Evolutionary conservation across 2,888 invertebrate genomes (phyloP).

Genomic region (Orthosia incerta): DNA sequence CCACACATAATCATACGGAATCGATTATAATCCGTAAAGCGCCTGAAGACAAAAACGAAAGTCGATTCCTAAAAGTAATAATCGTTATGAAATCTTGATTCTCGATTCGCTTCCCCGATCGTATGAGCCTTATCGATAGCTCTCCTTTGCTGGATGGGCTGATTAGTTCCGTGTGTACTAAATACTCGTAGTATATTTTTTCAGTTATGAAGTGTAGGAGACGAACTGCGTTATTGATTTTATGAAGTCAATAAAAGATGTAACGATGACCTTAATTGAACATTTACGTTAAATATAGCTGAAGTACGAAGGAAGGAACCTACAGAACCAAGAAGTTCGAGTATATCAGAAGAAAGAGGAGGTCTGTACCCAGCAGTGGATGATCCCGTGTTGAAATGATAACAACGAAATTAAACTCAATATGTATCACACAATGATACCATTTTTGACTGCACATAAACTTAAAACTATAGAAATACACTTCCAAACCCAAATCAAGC

Average conservation of each 20-base stretch:
- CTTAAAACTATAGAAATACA: neutral
- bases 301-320: too few species aligned
- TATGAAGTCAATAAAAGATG: neutral
- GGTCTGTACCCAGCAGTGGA: too few species aligned
- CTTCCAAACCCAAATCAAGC: neutral
- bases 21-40: slow-evolving; percentile 64
- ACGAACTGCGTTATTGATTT: slow-evolving; percentile 1
- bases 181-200: slow-evolving; percentile 1
- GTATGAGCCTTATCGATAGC: slow-evolving; percentile 56
- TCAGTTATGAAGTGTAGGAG: neutral
- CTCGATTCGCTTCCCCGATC: slow-evolving; percentile 54
- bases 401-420: neutral
- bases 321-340: too few species aligned
- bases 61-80: slow-evolving; percentile 65
- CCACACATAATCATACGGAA: slow-evolving; percentile 63
- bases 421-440: neutral
- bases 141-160: slow-evolving; percentile 32
- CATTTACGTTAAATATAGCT: neutral
- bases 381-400: too few species aligned
- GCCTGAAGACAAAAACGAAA: slow-evolving; percentile 67
- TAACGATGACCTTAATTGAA: neutral
- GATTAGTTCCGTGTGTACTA: slow-evolving; percentile 61
- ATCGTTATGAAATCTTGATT: slow-evolving; percentile 67
- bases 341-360: too few species aligned
- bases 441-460: neutral